Evolutionary conservation across 2,888 invertebrate genomes (phyloP), one percentile per base, ranked within the genome.

Genomic region (Mechanitis messenoides): DNA sequence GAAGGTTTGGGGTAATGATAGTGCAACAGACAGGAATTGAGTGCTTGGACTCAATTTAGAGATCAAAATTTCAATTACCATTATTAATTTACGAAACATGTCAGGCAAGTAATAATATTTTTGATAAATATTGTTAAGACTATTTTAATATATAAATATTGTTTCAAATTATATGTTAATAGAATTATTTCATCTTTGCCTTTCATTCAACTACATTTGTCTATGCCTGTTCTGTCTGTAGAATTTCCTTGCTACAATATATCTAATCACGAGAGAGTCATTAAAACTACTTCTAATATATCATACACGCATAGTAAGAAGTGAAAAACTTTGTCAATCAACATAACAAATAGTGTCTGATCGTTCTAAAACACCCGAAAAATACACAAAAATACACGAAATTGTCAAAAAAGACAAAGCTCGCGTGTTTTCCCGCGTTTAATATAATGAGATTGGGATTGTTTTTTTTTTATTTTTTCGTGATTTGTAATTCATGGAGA

Each of bases 371-470:
- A 53, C 56, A 54, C 55, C 59, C 47, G 56, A 60, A 62, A 61
- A 62, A 53, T 56, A 38, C n/a, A 33, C 9, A 61, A 63, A 60
- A 47, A 28, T 54, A 35, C 58, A 42, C 60, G 64, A 72, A 71
- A 68, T 72, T 69, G 79, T 71, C 72, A 73, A 68, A 68, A 42
- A 63, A 66, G 71, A 69, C 69, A 68, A 62, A 59, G 67, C 68
- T 75, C 70, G 77, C 77, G 76, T 77, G 77, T 62, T 60, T 58
- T 62, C 61, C 64, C 72, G 71, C 69, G 73, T 69, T 74, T 73
- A 70, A 69, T 62, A 67, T 75, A 77, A 77, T 76, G 74, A 73
- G 73, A 74, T 71, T 72, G 72, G 71, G 75, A 74, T 74, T 72
- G 72, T 73, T 74, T 74, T 68, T 64, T 66, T 67, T 57, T 67